Evolutionary conservation across 2,113 vertebrate genomes (phyloP).

Genomic region (Cheilinus undulatus): DNA sequence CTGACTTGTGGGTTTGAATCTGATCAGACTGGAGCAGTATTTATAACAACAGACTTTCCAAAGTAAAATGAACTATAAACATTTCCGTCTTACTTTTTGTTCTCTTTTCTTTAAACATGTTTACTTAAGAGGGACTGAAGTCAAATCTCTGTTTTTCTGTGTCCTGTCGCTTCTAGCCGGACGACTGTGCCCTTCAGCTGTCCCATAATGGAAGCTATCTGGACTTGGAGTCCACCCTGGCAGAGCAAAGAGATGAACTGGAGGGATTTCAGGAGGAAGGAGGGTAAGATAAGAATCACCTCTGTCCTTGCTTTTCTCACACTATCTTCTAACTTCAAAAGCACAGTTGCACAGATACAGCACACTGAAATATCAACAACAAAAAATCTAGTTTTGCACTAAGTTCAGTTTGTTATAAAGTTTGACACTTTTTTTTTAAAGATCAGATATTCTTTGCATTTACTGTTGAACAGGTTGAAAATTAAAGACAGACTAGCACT

Average conservation of each 20-base stretch:
- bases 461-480: conserved; percentile 37
- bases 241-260: conserved; percentile 94
- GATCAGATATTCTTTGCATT: conserved; percentile 27
- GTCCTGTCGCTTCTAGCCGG: conserved; percentile 84
- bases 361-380: conserved; percentile 3
- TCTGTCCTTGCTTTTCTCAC: conserved; percentile 1
- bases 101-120: not conserved
- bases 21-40: not conserved
- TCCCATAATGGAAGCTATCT: conserved; percentile 97
- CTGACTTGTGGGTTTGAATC: not conserved
- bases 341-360: not conserved
- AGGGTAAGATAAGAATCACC: conserved; percentile 87
- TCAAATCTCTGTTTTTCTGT: conserved; percentile 25
- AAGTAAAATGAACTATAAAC: not conserved
- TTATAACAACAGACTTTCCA: not conserved
- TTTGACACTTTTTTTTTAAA: conserved; percentile 6
- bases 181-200: conserved; percentile 95
- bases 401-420: conserved; percentile 17
- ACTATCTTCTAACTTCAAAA: conserved; percentile 7
- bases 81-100: not conserved
- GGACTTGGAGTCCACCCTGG: conserved; percentile 95
- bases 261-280: conserved; percentile 96
- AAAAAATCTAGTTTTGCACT: not conserved
- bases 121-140: not conserved
- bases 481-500: conserved; percentile 27